Base-by-base conservation (phyloP, 2,113 vertebrate genomes). In the Elaphurus davidianus region DNA sequence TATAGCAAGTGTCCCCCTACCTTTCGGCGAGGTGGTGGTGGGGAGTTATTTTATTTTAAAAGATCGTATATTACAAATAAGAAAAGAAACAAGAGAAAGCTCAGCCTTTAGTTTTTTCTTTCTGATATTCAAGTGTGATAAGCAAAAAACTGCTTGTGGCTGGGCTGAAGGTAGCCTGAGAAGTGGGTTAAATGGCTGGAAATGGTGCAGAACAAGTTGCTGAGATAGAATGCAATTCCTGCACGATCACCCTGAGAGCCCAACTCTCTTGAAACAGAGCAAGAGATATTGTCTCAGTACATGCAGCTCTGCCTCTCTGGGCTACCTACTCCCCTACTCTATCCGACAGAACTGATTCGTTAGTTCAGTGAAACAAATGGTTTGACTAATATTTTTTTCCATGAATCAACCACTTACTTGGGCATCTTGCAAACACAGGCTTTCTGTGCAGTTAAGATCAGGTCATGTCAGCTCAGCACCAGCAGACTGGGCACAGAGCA, bases 351-450 rank as follows among this genome's bases (percentile, higher is more conserved):
- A 82, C 47, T 13, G 79, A 90, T 85, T 92, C 10, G 0, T 55
- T 82, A 96, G 87, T 78, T 95, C 90, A 43, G 81, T 78, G 95
- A 98, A 97, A 97, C 87, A 96, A 96, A 92, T 83, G 92, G 43
- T 94, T 96, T 30, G 23, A 85, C 76, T 96, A 86, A 86, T 87
- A 88, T 62, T 71, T 94, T 96, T 74, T 40, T 21, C 3, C 3
- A 28, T 82, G 79, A 92, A 90, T 93, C 95, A 92, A 86, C 59
- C 79, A 36, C 43, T 96, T 97, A 50, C 52, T 86, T 17, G 54
- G 40, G n/a, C 57, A 62, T 74, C 74, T 82, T n/a, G 43, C 60
- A 82, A 95, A 98, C 82, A 92, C 76, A 86, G 64, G 43, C 87
- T 92, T 86, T 88, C 81, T 96, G 90, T 94, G 96, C 95, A 90